These are phyloP conservation scores for Cranoglanis bouderius DNA, from an alignment of 2,113 vertebrate genomes.

Conservation along the genomic window DNA sequence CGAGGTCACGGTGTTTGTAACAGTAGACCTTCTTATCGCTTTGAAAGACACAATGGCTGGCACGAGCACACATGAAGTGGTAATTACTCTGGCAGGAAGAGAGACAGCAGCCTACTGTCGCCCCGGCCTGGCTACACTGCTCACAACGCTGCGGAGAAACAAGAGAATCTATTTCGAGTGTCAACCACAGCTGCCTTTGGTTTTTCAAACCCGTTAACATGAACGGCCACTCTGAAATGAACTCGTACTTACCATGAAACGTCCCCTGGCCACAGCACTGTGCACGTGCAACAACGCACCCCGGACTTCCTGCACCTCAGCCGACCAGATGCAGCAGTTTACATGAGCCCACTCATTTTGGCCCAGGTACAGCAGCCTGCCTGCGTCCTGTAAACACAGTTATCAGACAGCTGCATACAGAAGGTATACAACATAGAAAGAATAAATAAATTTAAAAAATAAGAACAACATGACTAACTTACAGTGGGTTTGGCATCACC, in stretches of 20 bases:
- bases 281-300: slow-evolving; percentile 86
- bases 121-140: slow-evolving; percentile 81
- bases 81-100: slow-evolving; percentile 88
- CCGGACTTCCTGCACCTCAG: slow-evolving; percentile 86
- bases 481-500: slow-evolving; percentile 82
- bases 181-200: background rate
- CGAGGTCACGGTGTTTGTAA: slow-evolving; percentile 80
- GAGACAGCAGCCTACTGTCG: slow-evolving; percentile 89
- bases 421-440: background rate
- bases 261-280: slow-evolving; percentile 84
- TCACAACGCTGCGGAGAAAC: slow-evolving; percentile 81
- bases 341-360: slow-evolving; percentile 93
- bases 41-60: slow-evolving; percentile 84
- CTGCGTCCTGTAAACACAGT: slow-evolving; percentile 74
- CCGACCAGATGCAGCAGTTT: slow-evolving; percentile 91
- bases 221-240: background rate
- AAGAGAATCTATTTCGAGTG: background rate
- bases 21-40: slow-evolving; percentile 89
- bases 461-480: slow-evolving; percentile 36
- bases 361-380: slow-evolving; percentile 85
- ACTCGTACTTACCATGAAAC: slow-evolving; percentile 78
- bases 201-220: background rate
- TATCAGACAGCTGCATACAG: background rate
- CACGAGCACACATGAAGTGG: slow-evolving; percentile 92
- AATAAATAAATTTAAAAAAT: too few species aligned